Evolutionary conservation across 1,140 invertebrate genomes (phyloP), one percentile per base, ranked within the genome.

Genomic region (Danaus plexippus): DNA sequence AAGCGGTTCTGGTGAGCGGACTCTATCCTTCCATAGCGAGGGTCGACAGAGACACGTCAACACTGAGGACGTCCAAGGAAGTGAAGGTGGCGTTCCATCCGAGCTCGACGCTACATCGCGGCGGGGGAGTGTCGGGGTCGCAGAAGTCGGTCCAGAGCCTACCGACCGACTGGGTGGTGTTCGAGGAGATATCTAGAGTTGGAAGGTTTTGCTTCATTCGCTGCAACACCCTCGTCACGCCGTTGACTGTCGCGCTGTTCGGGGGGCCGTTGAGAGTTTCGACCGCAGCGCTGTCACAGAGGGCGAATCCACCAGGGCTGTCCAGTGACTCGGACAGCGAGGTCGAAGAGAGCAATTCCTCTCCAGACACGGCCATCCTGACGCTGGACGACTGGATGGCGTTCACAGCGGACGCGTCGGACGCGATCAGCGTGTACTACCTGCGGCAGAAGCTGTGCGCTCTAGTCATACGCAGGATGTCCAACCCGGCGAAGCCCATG

Each of bases 11-110:
- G 5, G 91, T 92, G 49, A 93, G 93, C 22, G 96, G 96, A 3
- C 87, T 95, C 22, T 98, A 97, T 88, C 96, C 97, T 0, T 95
- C 96, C 71, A 82, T 98, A 18, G 94, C 95, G 45, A 88, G 92
- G 44, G 83, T 90, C 0, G 88, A 89, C 60, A 64, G 84, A 11
- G 77, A 85, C n/a, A 74, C 77, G 5, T 62, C 63, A 1, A 77
- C 79, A 0, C 59, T 89, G 43, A 71, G 88, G 77, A 85, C 87
- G 59, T 77, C 93, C 41, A 93, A 91, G 76, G 93, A 94, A 77
- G 91, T 90, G 0, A 92, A 92, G 66, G 91, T 95, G 0, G 89
- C 89, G 4, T 92, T 95, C 64, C 94, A 95, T 81, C 91, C 91
- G 1, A 91, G 90, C 9, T 95, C 94, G 0, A 92, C 93, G 0